phyloP scores from a whole-genome alignment of 2,888 invertebrate genomes.

The Ganaspis brasiliensis region DNA sequence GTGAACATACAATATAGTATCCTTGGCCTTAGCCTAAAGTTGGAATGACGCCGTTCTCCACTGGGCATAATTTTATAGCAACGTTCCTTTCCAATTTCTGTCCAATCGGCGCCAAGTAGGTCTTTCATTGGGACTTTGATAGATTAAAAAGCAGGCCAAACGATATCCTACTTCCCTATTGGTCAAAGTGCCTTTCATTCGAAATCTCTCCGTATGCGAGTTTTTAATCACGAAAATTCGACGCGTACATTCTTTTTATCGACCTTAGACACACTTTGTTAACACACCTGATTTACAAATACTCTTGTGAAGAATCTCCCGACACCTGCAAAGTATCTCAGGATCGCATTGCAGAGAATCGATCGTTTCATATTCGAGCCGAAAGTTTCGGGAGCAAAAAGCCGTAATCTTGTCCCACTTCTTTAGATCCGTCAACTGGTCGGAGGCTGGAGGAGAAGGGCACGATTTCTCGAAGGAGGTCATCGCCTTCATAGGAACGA shows the following conservation, averaged over 20 bases:
- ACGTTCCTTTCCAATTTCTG: conserved; percentile 66
- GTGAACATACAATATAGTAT: conserved; percentile 16
- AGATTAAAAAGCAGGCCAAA: conserved; percentile 66
- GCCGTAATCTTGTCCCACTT: conserved; percentile 59
- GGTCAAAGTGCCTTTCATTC: conserved; percentile 44
- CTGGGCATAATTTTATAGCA: conserved; percentile 71
- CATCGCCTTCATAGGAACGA: conserved; percentile 48
- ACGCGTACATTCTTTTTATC: conserved; percentile 43
- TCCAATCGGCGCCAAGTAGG: conserved; percentile 72
- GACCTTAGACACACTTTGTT: conserved; percentile 10
- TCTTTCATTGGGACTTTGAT: conserved; percentile 61
- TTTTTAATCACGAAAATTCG: conserved; percentile 32
- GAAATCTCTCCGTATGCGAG: conserved; percentile 37
- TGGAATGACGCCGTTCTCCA: conserved; percentile 46
- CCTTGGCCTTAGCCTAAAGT: conserved; percentile 44
- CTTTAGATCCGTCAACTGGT: conserved; percentile 46
- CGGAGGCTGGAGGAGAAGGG: conserved; percentile 37
- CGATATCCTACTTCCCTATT: conserved; percentile 27
- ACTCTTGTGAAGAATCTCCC: neutral
- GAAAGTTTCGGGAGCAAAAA: conserved; percentile 43
- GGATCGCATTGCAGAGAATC: neutral
- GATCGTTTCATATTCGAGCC: conserved; percentile 5
- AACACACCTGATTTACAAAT: neutral
- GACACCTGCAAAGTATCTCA: conserved; percentile 16
- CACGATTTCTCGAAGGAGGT: conserved; percentile 43